Percentiles rank a stretch among this genome's conserved stretches.
phyloP scores from a whole-genome alignment of 2,797 vertebrate species.

The Galaxias olidus region DNA sequence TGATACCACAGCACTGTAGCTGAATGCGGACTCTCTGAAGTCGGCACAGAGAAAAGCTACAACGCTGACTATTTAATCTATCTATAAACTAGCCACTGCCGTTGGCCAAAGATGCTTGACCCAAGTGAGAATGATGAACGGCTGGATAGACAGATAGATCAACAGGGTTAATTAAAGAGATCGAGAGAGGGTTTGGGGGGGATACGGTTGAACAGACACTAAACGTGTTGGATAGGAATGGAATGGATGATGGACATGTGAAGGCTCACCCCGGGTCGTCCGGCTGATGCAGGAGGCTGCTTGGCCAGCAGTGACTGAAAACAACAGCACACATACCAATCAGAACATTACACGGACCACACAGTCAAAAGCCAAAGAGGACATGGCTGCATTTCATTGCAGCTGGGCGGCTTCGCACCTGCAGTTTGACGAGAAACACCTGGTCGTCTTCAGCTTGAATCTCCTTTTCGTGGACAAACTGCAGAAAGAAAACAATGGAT shows the following conservation, averaged over 20 bases:
- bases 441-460: conserved; percentile 98
- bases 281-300: conserved; percentile 90
- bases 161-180: neutral
- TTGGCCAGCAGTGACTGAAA: conserved; percentile 92
- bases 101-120: no score
- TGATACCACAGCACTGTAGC: neutral
- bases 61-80: no score
- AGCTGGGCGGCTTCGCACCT: conserved; percentile 73
- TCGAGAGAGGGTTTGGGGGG: neutral
- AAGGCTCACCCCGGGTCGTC: conserved; percentile 91
- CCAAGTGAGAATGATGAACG: no score
- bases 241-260: no score
- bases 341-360: neutral
- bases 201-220: no score
- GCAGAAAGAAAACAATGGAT: conserved; percentile 35
- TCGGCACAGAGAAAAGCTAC: no score
- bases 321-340: conserved; percentile 30
- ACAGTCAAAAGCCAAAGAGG: neutral
- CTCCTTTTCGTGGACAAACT: conserved; percentile 99
- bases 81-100: no score
- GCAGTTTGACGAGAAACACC: conserved; percentile 96
- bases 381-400: neutral
- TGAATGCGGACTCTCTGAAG: no score
- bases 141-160: neutral
- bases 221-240: no score